These are phyloP conservation scores for Ceratitis capitata DNA, from an alignment of 1,140 invertebrate species.

Conservation along the genomic window DNA sequence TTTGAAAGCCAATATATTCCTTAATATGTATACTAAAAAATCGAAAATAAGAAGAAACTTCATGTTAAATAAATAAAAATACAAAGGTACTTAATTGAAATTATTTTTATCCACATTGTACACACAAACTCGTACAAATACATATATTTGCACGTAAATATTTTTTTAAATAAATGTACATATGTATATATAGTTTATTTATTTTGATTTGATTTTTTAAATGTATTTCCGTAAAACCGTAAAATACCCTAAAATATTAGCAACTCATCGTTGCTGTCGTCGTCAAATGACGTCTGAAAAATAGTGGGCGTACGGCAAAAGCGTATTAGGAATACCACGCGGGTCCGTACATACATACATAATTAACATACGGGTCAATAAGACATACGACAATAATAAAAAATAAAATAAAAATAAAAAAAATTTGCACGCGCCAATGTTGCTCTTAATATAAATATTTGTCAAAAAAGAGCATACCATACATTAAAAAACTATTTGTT, in stretches of 20 bases:
- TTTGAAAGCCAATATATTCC: too few relatives aligned
- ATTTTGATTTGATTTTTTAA: neutral
- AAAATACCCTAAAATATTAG: neutral
- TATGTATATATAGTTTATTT: neutral
- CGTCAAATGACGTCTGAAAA: neutral
- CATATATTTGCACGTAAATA: too few relatives aligned
- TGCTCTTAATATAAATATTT: neutral
- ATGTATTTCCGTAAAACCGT: neutral
- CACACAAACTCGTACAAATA: too few relatives aligned
- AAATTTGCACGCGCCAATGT: neutral
- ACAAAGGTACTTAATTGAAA: too few relatives aligned
- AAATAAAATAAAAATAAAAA: too few relatives aligned
- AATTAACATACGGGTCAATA: neutral
- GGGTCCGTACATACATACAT: neutral
- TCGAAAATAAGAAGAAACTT: too few relatives aligned
- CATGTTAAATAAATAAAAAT: too few relatives aligned
- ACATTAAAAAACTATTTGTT: too few relatives aligned
- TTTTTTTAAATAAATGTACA: too few relatives aligned
- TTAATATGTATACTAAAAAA: too few relatives aligned
- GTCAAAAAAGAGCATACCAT: neutral
- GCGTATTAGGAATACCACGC: neutral
- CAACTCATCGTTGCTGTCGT: neutral
- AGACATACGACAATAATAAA: neutral
- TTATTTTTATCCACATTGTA: too few relatives aligned
- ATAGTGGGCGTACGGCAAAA: neutral